A percentile compares a stretch with the other conserved stretches of the same genome.
Conservation (phyloP, 2,113 vertebrate species). For the Mugil cephalus region DNA sequence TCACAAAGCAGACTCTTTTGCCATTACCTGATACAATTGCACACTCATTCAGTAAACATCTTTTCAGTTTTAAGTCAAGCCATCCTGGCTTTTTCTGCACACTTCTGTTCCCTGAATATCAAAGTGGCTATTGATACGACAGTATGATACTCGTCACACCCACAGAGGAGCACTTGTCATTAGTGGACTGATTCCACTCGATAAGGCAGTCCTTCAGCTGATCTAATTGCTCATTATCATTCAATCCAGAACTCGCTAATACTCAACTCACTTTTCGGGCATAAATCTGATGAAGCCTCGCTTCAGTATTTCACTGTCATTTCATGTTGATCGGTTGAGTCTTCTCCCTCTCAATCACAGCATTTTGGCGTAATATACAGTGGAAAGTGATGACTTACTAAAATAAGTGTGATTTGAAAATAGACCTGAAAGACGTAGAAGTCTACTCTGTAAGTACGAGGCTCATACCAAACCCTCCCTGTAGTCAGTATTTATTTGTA, state of each 20-base stretch:
- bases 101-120: slow-evolving; percentile 3
- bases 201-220: slow-evolving; percentile 6
- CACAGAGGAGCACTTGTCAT: slow-evolving; percentile 32
- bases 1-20: slow-evolving; percentile 14
- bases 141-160: slow-evolving; percentile 19
- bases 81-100: slow-evolving; percentile 17
- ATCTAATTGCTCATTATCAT: slow-evolving; percentile 34
- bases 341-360: too few species aligned
- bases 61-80: neutral
- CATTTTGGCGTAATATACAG: too few species aligned
- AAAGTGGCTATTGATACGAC: slow-evolving; percentile 19
- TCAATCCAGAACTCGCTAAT: slow-evolving; percentile 18
- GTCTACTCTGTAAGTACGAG: too few species aligned
- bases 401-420: too few species aligned
- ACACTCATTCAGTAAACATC: neutral
- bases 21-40: neutral
- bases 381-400: too few species aligned
- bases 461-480: neutral
- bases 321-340: too few species aligned
- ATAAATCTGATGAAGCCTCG: neutral
- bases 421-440: too few species aligned
- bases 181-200: slow-evolving; percentile 33
- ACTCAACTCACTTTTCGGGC: neutral
- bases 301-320: too few species aligned
- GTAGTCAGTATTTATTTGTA: neutral